Base-by-base conservation (phyloP, 2,888 invertebrate species). In the Hemistola chrysoprasaria region DNA sequence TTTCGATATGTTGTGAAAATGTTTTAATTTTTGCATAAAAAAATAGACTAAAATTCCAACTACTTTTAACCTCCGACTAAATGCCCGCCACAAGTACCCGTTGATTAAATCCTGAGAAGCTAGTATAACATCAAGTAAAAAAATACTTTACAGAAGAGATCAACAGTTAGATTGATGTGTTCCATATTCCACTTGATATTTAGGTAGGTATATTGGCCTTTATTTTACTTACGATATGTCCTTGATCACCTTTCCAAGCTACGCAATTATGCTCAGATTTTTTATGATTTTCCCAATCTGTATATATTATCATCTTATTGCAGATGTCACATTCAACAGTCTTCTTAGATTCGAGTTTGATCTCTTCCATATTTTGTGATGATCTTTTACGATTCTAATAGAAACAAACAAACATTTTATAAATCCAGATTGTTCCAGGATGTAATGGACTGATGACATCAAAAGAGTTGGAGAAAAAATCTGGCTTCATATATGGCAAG, bases 301-400 rank as follows among this genome's bases (percentile, higher is more conserved):
- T 43, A 42, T 59, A 56, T 11, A 51, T 29, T 22, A 75, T 26
- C 10, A 59, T 31, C 33, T 56, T 45, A 11, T 56, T 39, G 36
- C 77, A 78, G 22, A 72, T 53, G 6, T 63, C 69, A 61, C 79
- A 75, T 42, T 66, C 67, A 3, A 70, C 43, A 11, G 42, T 59
- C 48, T 62, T 68, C 39, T 34, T 34, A 20, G 25, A 6, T 26
- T 28, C 29, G 6, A 11, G 10, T 22, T 32, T 31, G 5, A 34
- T 7, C 8, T 30, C 8, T 16, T 31, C 36, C 1, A 22, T 25
- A 11, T 9, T 33, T 30, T 11, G 28, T 28, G 42, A 35, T 21
- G 43, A 44, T 37, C 43, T 43, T 9, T 48, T 48, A 27, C 40
- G 38, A 43, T 22, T 40, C 48, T 48, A 31, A 32, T 8, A 41